These are phyloP conservation scores for Mormyrus hasselquistii DNA, from an alignment of 2,797 vertebrate species.

Conservation along the genomic window DNA sequence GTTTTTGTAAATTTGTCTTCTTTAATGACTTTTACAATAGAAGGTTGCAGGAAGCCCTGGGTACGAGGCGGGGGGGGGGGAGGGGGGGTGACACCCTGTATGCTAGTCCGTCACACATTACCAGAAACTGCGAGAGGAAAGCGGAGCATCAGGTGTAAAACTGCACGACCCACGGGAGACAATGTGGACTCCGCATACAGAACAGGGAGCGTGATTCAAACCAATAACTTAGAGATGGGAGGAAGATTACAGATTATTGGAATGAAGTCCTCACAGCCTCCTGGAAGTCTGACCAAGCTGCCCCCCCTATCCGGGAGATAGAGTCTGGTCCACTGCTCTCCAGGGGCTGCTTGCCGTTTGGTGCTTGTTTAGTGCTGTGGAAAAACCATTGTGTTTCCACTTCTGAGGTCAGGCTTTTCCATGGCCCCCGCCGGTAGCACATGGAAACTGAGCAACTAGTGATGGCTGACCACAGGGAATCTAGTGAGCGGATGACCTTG, in stretches of 20 bases:
- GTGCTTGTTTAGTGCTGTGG: neutral
- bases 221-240: neutral
- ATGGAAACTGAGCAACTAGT: neutral
- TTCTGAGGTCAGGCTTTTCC: neutral
- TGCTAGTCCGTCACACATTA: neutral
- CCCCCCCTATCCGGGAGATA: neutral
- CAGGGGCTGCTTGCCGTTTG: neutral
- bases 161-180: neutral
- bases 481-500: neutral
- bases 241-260: neutral
- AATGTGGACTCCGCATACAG: neutral
- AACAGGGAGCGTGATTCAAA: neutral
- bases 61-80: neutral
- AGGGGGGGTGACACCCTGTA: neutral
- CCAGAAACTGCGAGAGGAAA: neutral
- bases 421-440: neutral
- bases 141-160: neutral
- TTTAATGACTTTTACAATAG: neutral
- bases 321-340: neutral
- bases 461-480: neutral
- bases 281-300: neutral
- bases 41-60: neutral
- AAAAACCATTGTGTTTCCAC: neutral
- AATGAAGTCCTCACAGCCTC: neutral
- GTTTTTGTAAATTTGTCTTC: neutral